Conservation (phyloP, 2,888 invertebrate genomes). For the Saturnia japonica region DNA sequence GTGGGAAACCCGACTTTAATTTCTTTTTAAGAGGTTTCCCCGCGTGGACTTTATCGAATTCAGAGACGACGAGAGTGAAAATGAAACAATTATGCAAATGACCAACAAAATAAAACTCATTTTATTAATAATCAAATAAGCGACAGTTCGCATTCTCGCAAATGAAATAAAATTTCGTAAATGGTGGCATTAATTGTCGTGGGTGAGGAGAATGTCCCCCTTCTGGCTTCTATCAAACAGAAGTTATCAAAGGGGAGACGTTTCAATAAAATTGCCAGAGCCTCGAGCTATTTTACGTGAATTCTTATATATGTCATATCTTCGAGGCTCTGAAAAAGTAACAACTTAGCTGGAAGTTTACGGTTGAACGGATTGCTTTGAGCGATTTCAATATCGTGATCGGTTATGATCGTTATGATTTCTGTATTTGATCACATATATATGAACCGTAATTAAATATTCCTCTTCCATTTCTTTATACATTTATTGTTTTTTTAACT, state of each 20-base stretch:
- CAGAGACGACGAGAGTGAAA: slow-evolving; percentile 62
- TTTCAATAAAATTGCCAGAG: slow-evolving; percentile 79
- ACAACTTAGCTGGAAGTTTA: slow-evolving; percentile 55
- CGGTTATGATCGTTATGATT: slow-evolving; percentile 29
- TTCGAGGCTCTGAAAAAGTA: slow-evolving; percentile 52
- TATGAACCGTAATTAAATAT: slow-evolving; percentile 29
- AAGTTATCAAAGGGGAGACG: slow-evolving; percentile 24
- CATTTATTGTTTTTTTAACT: no score
- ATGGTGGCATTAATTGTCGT: slow-evolving; percentile 75
- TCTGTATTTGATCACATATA: slow-evolving; percentile 43
- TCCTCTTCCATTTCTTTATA: not conserved
- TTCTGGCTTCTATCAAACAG: slow-evolving; percentile 25
- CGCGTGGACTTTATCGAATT: slow-evolving; percentile 63
- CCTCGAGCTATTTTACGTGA: slow-evolving; percentile 67
- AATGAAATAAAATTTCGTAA: slow-evolving; percentile 77
- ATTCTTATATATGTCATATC: slow-evolving; percentile 64
- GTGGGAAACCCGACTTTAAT: slow-evolving; percentile 60
- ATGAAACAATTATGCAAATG: slow-evolving; percentile 79
- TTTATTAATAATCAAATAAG: slow-evolving; percentile 79
- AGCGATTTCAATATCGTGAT: slow-evolving; percentile 55
- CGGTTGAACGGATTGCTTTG: slow-evolving; percentile 55
- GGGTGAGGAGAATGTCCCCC: slow-evolving; percentile 31
- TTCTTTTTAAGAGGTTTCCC: slow-evolving; percentile 64
- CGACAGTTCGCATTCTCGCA: slow-evolving; percentile 67
- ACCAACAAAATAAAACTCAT: slow-evolving; percentile 78